Conservation (phyloP, 2,888 invertebrate species). For the Parnassius apollo region DNA sequence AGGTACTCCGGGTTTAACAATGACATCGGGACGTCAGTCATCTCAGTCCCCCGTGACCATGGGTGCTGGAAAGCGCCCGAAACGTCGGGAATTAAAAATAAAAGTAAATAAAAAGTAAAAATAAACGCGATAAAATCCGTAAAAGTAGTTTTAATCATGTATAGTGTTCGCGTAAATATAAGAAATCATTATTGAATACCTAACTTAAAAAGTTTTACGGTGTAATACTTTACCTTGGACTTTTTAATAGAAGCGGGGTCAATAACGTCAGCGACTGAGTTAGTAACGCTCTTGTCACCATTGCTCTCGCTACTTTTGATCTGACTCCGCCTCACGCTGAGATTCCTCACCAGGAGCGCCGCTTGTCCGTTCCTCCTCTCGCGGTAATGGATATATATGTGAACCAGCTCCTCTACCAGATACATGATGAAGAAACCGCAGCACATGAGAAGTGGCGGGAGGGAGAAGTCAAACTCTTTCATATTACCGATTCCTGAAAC, state of each 20-base stretch:
- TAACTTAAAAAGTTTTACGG: too few species aligned
- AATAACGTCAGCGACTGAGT: slow-evolving; percentile 70
- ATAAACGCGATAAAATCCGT: too few species aligned
- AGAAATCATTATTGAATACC: too few species aligned
- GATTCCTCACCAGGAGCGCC: slow-evolving; percentile 63
- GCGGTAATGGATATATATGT: slow-evolving; percentile 83
- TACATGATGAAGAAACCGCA: slow-evolving; percentile 89
- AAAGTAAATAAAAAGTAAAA: too few species aligned
- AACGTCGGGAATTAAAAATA: too few species aligned
- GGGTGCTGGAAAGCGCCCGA: too few species aligned
- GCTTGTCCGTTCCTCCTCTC: slow-evolving; percentile 56
- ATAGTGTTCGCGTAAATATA: too few species aligned
- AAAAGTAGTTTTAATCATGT: too few species aligned
- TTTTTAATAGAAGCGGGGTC: slow-evolving; percentile 51
- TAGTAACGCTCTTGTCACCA: slow-evolving; percentile 58
- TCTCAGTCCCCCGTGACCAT: too few species aligned
- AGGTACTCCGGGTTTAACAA: too few species aligned
- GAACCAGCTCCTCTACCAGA: slow-evolving; percentile 89
- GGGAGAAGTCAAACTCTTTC: slow-evolving; percentile 79
- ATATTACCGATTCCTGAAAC: slow-evolving; percentile 61
- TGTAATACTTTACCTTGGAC: slow-evolving; percentile 40
- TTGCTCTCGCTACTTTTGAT: slow-evolving; percentile 33
- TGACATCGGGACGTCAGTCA: too few species aligned
- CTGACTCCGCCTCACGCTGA: slow-evolving; percentile 66
- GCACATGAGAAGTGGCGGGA: slow-evolving; percentile 88